Base-by-base conservation (phyloP, 2,797 vertebrate species). In the Hylomyscus alleni region DNA sequence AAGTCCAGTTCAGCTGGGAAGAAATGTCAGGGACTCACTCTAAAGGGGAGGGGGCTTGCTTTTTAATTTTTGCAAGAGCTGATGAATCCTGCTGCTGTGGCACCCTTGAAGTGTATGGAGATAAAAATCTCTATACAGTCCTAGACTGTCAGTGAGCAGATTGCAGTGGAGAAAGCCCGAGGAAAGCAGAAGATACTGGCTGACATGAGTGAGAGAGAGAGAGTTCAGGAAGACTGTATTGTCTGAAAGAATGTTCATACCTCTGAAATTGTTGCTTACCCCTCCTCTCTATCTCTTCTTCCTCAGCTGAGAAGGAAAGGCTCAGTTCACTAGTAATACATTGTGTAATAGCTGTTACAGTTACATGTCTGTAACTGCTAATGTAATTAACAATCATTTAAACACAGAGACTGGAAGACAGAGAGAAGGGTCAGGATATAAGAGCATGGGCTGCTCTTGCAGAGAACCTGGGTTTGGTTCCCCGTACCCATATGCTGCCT, bases 1-100 rank as follows among this genome's bases (percentile, higher is more conserved):
- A 98, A 97, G 97, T 97, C 96, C 90, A 95, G 96, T 56, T 76
- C 90, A 65, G 5, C 67, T 95, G 96, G 94, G 85, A 90, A 96
- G 60, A 50, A 50, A 87, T 20, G 56, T 93, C 77, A 3, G 92
- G 62, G 76, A 80, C 86, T 62, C 58, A 1, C 15, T 90, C 72
- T 75, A n/a, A 92, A 96, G 73, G 56, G 15, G 37, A 52, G n/a
- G 8, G 29, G 76, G 1, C 54, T 62, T 76, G 65, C 9, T 60
- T 88, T 89, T 72, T 76, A 92, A 86, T 72, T 94, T 97, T 95
- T 72, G 44, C 62, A 93, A 89, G 93, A 52, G 26, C 80, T 91
- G 91, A 76, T 95, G 72, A 65, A 82, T 37, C 94, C 58, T 95
- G 86, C 29, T 81, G 6, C 17, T 10, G 5, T 75, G 93, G 17